Evolutionary conservation across 2,888 invertebrate genomes (phyloP).

Genomic region (Leptarthrus brevirostris): DNA sequence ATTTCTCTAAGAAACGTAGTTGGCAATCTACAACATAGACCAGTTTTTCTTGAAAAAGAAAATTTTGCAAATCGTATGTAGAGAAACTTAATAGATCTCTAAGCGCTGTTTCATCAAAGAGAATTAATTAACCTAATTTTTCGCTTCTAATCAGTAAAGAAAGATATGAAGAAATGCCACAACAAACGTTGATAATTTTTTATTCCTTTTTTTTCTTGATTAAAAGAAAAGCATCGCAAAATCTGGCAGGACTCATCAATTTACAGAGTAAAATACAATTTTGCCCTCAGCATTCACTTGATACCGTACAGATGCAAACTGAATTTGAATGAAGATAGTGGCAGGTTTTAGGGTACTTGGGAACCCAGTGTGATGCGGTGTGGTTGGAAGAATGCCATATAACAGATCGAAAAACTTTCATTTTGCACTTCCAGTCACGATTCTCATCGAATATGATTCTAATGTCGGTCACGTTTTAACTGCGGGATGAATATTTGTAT

Average conservation of each 20-base stretch:
- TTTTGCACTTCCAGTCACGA: constrained; percentile 46
- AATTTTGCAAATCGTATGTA: no score
- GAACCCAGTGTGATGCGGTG: neutral
- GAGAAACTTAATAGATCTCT: no score
- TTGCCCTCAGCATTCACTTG: constrained; percentile 21
- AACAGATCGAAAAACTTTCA: neutral
- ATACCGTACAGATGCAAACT: neutral
- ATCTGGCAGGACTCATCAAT: constrained; percentile 28
- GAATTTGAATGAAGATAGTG: constrained; percentile 8
- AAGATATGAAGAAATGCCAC: no score
- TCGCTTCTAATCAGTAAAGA: no score
- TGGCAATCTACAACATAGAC: no score
- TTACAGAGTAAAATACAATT: constrained; percentile 18
- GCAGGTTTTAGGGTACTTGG: neutral
- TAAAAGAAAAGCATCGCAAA: constrained; percentile 15
- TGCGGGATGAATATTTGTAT: constrained; percentile 41
- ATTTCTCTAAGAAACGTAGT: no score
- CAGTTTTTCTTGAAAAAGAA: no score
- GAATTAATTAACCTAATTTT: no score
- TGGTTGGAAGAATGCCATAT: neutral
- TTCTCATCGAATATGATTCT: constrained; percentile 28
- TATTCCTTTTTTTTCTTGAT: neutral
- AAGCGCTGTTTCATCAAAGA: no score
- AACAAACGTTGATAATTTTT: neutral
- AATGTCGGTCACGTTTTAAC: constrained; percentile 44